A percentile compares a stretch with the other conserved stretches of the same genome.
Conservation (phyloP, 2,113 vertebrate species). For the Beaufortia kweichowensis region DNA sequence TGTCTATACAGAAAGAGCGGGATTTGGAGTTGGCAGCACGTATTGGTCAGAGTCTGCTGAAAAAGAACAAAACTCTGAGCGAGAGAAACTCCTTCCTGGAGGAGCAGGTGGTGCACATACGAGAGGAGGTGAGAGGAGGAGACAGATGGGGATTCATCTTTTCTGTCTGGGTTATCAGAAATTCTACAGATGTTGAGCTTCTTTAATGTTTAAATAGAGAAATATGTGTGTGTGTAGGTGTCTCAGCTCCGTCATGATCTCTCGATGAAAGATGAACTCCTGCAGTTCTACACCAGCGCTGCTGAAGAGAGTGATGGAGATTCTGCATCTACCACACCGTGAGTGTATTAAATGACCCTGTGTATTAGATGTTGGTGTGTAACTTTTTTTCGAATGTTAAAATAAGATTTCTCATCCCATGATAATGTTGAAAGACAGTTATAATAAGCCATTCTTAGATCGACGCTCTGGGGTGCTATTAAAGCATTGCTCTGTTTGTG, state of each 20-base stretch:
- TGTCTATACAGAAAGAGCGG: conserved; percentile 88
- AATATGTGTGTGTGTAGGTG: conserved; percentile 73
- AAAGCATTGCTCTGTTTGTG: conserved; percentile 19
- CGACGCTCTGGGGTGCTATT: not conserved
- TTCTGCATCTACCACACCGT: conserved; percentile 89
- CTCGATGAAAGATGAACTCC: conserved; percentile 96
- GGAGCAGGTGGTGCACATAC: conserved; percentile 93
- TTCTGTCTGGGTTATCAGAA: not conserved
- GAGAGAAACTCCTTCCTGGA: conserved; percentile 93
- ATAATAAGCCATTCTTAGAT: too few species aligned
- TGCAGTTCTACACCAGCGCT: conserved; percentile 94
- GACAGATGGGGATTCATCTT: too few species aligned
- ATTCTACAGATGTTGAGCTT: too few species aligned
- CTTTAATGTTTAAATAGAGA: too few species aligned
- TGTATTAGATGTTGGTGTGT: not conserved
- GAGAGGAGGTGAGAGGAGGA: conserved; percentile 79
- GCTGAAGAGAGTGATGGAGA: conserved; percentile 94
- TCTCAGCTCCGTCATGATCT: conserved; percentile 95
- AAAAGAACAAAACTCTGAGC: conserved; percentile 95
- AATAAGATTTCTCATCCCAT: too few species aligned
- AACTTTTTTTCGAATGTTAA: not conserved
- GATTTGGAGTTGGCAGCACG: conserved; percentile 96
- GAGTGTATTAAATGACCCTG: conserved; percentile 67
- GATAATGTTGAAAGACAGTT: too few species aligned
- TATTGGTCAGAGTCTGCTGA: conserved; percentile 94